A percentile compares a stretch with the other conserved stretches of the same genome.
Evolutionary conservation across 2,888 invertebrate genomes (phyloP).

Genomic region (Euproctis similis): DNA sequence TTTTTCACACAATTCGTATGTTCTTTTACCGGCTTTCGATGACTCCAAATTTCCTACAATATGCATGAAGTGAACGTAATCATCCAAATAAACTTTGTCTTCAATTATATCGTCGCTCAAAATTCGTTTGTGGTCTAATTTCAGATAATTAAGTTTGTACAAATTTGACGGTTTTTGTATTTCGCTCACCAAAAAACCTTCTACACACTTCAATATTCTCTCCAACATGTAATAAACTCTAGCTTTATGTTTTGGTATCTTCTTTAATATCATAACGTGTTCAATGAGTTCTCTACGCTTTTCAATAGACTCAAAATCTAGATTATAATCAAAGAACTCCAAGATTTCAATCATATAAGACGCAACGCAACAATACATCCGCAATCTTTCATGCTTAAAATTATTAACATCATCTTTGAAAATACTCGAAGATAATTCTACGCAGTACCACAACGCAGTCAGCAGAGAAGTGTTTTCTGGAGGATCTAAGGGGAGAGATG

Average conservation of each 20-base stretch:
- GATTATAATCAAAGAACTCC: background rate
- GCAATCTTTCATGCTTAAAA: slow-evolving; percentile 2
- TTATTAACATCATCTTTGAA: slow-evolving; percentile 1
- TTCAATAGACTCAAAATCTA: background rate
- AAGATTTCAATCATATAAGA: slow-evolving; percentile 3
- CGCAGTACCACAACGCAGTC: slow-evolving; percentile 5
- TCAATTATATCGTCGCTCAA: background rate
- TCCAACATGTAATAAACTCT: slow-evolving; percentile 1
- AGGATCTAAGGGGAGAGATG: slow-evolving; percentile 1
- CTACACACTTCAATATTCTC: background rate
- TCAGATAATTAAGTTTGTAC: slow-evolving; percentile 1
- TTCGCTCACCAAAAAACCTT: slow-evolving; percentile 1
- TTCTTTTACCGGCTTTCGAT: background rate
- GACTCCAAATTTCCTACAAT: background rate
- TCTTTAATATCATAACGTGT: slow-evolving; percentile 1
- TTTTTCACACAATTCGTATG: background rate
- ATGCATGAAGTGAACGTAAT: slow-evolving; percentile 2
- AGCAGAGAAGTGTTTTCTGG: background rate
- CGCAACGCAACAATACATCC: background rate
- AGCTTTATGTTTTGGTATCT: background rate
- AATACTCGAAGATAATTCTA: slow-evolving; percentile 1
- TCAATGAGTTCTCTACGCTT: background rate
- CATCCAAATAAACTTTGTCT: background rate
- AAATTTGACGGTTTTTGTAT: slow-evolving; percentile 1
- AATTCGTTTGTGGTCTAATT: slow-evolving; percentile 1